phyloP scores from a whole-genome alignment of 2,888 invertebrate genomes.

The Acronicta leporina region DNA sequence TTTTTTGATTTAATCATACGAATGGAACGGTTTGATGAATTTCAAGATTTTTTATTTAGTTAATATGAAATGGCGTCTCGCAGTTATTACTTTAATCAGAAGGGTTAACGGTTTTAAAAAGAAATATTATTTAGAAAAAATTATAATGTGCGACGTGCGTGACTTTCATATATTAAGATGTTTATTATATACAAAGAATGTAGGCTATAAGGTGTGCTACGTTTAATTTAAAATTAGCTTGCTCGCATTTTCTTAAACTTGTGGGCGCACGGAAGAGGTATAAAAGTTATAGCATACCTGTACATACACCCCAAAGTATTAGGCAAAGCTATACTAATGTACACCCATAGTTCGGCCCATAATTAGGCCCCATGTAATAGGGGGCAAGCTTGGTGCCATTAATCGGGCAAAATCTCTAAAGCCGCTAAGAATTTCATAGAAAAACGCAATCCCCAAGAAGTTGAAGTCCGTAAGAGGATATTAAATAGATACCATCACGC shows the following conservation, averaged over 20 bases:
- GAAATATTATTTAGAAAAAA: not conserved
- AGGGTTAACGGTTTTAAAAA: not conserved
- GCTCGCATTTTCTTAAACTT: not conserved
- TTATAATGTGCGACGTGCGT: slow-evolving; percentile 2
- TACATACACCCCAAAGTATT: too few relatives aligned
- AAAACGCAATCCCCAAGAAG: too few relatives aligned
- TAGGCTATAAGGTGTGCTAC: not conserved
- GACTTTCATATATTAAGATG: not conserved
- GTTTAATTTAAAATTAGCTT: not conserved
- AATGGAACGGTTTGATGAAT: too few relatives aligned
- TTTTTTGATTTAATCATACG: too few relatives aligned
- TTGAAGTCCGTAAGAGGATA: too few relatives aligned
- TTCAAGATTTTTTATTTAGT: not conserved
- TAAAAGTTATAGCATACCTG: not conserved
- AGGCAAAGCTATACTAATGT: too few relatives aligned
- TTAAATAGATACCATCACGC: too few relatives aligned
- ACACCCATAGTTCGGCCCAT: too few relatives aligned
- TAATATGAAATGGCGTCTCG: not conserved
- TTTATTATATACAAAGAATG: slow-evolving; percentile 2
- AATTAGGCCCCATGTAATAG: too few relatives aligned
- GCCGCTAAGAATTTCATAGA: too few relatives aligned
- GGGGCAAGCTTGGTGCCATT: too few relatives aligned
- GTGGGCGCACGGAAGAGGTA: not conserved
- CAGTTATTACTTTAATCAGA: not conserved
- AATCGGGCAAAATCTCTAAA: too few relatives aligned